A percentile compares a stretch with the other conserved stretches of the same genome.
Evolutionary conservation across 1,140 invertebrate species (phyloP).

Genomic region (Drosophila quadrilineata): DNA sequence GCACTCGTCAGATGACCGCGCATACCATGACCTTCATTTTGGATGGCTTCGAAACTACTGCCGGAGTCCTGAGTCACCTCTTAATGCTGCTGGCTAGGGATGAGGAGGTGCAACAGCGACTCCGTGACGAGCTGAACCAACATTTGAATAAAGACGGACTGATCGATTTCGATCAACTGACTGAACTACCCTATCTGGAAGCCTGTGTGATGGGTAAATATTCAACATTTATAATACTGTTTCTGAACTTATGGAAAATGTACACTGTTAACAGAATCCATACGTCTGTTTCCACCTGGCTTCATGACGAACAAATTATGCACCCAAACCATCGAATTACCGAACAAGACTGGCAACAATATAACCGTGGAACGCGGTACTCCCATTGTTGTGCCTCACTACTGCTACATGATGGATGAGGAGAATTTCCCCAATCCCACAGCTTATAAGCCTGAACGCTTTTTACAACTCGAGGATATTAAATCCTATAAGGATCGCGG

Average conservation of each 20-base stretch:
- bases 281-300: constrained; percentile 59
- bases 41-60: constrained; percentile 76
- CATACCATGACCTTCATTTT: constrained; percentile 71
- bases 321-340: constrained; percentile 58
- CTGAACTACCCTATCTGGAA: constrained; percentile 64
- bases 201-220: constrained; percentile 63
- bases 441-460: constrained; percentile 88
- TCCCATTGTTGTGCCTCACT: constrained; percentile 83
- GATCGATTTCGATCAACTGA: constrained; percentile 56
- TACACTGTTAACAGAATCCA: constrained; percentile 31
- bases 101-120: constrained; percentile 39
- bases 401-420: constrained; percentile 84
- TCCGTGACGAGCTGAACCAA: constrained; percentile 72
- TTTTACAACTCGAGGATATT: constrained; percentile 54
- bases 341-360: constrained; percentile 53
- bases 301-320: constrained; percentile 52
- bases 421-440: constrained; percentile 86
- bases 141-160: constrained; percentile 34
- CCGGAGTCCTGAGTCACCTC: constrained; percentile 19
- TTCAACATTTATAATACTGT: neutral
- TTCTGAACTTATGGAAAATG: neutral
- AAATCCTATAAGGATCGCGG: constrained; percentile 62
- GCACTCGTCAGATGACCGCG: constrained; percentile 42
- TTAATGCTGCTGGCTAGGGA: constrained; percentile 38
- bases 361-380: constrained; percentile 81